A percentile compares a stretch with the other conserved stretches of the same genome.
These are phyloP conservation scores for Pelodiscus sinensis DNA, from an alignment of 2,113 vertebrate genomes.

Conservation along the genomic window DNA sequence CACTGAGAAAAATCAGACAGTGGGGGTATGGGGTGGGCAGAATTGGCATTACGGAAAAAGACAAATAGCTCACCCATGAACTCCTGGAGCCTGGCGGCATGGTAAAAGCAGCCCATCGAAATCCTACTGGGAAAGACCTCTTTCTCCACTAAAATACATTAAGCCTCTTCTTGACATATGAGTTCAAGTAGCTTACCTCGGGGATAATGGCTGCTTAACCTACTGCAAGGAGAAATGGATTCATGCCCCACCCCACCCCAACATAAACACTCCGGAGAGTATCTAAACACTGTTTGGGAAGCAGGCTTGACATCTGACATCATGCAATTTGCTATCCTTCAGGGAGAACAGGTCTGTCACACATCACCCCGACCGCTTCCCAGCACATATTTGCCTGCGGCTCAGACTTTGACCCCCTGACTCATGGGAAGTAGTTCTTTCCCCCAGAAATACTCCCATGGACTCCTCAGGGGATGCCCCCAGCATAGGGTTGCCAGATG, in stretches of 20 bases:
- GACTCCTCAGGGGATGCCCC: neutral
- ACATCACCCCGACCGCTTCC: rapidly evolving
- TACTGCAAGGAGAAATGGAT: slow-evolving; percentile 13
- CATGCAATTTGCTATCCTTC: slow-evolving; percentile 32
- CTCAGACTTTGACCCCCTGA: neutral
- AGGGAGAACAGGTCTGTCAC: slow-evolving; percentile 13
- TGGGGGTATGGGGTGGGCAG: rapidly evolving
- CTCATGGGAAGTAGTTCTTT: neutral
- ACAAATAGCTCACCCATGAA: slow-evolving; percentile 1
- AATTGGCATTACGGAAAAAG: neutral
- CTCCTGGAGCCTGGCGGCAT: neutral
- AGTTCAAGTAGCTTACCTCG: slow-evolving; percentile 67
- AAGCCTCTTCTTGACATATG: slow-evolving; percentile 55
- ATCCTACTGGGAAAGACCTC: neutral
- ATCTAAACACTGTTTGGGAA: slow-evolving; percentile 46
- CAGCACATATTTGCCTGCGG: neutral
- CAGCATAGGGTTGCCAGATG: no score
- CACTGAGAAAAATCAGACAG: neutral
- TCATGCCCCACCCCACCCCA: neutral
- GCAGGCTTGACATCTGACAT: slow-evolving; percentile 63
- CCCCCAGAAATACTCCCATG: neutral
- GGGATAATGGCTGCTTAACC: slow-evolving; percentile 63
- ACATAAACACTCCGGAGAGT: slow-evolving; percentile 48
- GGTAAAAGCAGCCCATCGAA: neutral
- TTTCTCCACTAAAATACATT: slow-evolving; percentile 53